Evolutionary conservation across 1,140 invertebrate genomes (phyloP).

Genomic region (Hermatobates lingyangjiaoensis): DNA sequence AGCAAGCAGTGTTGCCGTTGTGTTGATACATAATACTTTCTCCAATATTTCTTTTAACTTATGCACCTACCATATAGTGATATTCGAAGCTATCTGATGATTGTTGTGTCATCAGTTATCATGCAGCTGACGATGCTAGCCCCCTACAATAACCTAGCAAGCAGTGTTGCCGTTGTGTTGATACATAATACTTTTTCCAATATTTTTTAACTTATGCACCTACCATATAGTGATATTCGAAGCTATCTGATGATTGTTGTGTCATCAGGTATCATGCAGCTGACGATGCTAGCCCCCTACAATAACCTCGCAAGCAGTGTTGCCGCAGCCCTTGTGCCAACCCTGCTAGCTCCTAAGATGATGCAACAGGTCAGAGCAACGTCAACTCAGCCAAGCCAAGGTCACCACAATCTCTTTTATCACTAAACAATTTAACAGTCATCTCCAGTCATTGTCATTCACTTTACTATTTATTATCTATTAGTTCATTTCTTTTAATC

Average conservation of each 20-base stretch:
- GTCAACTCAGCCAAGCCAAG: no score
- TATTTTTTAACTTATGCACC: no score
- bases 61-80: neutral
- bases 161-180: constrained; percentile 33
- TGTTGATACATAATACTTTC: constrained; percentile 23
- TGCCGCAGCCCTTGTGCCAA: constrained; percentile 33
- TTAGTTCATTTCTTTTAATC: no score
- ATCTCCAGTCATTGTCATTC: no score
- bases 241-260: constrained; percentile 5
- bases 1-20: constrained; percentile 32
- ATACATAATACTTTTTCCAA: no score
- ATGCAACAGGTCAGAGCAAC: constrained; percentile 6
- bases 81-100: no score
- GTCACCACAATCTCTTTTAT: no score
- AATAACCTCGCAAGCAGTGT: constrained; percentile 35
- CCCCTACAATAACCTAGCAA: constrained; percentile 35
- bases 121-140: constrained; percentile 35
- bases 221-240: no score
- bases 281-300: constrained; percentile 34
- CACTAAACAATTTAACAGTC: no score
- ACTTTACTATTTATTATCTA: no score
- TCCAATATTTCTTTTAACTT: neutral
- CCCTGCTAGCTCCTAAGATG: constrained; percentile 30
- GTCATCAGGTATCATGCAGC: constrained; percentile 34
- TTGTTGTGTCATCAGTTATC: constrained; percentile 26